phyloP scores from a whole-genome alignment of 2,888 invertebrate species.

The Ochlodes sylvanus region DNA sequence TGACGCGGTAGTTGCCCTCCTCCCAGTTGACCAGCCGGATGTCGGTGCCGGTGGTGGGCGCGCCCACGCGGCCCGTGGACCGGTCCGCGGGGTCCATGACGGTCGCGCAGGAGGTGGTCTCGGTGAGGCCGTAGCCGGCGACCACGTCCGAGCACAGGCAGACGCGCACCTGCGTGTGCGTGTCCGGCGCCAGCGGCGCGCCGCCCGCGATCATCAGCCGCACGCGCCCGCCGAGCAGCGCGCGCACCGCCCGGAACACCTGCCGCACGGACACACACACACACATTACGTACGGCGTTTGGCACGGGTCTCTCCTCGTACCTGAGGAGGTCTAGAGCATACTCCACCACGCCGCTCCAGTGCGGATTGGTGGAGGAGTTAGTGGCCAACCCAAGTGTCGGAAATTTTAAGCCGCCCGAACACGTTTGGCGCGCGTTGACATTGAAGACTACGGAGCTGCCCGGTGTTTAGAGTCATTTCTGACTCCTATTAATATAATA shows the following conservation, averaged over 20 bases:
- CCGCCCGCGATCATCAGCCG: slow-evolving; percentile 96
- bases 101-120: slow-evolving; percentile 97
- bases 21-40: slow-evolving; percentile 96
- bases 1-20: slow-evolving; percentile 95
- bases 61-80: slow-evolving; percentile 94
- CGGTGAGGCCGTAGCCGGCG: slow-evolving; percentile 98
- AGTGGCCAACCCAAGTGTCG: too few species aligned
- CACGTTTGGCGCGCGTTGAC: too few species aligned
- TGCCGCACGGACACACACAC: slow-evolving; percentile 41
- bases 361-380: too few species aligned
- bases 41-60: slow-evolving; percentile 93
- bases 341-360: too few species aligned
- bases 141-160: slow-evolving; percentile 96
- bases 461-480: too few species aligned
- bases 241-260: slow-evolving; percentile 82
- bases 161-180: slow-evolving; percentile 93
- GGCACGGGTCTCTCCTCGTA: too few species aligned
- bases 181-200: slow-evolving; percentile 97
- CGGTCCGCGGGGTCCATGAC: slow-evolving; percentile 90
- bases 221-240: slow-evolving; percentile 94
- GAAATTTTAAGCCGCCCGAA: too few species aligned
- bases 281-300: too few species aligned
- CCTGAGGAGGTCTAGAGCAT: too few species aligned
- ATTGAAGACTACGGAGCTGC: too few species aligned
- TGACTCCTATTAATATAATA: too few species aligned